These are phyloP conservation scores for Diorhabda sublineata DNA, from an alignment of 1,140 invertebrate species.

Conservation along the genomic window DNA sequence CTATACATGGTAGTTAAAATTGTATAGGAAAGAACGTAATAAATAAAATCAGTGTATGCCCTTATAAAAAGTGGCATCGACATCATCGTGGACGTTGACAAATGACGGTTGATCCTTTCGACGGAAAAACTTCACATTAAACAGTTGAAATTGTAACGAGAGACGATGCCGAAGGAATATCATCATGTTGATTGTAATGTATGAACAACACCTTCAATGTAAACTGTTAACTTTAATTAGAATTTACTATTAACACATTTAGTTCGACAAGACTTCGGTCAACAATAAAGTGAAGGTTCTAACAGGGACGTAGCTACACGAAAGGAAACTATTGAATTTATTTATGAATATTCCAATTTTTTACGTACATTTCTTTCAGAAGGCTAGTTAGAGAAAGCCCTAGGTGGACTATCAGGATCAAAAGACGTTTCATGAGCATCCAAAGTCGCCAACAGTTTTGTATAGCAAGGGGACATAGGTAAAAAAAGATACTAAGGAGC, in stretches of 20 bases:
- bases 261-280: constrained; percentile 36
- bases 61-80: constrained; percentile 18
- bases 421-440: too few species aligned
- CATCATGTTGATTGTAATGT: constrained; percentile 40
- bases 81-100: constrained; percentile 16
- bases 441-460: too few species aligned
- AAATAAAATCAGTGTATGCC: constrained; percentile 18
- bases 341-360: too few species aligned
- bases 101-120: constrained; percentile 6
- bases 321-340: too few species aligned
- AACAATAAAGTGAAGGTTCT: constrained; percentile 19
- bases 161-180: constrained; percentile 26
- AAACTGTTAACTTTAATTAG: constrained; percentile 43
- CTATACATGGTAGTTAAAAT: constrained; percentile 18
- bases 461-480: too few species aligned
- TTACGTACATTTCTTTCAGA: too few species aligned
- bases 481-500: too few species aligned
- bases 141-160: constrained; percentile 27
- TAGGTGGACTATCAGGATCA: too few species aligned
- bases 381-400: too few species aligned
- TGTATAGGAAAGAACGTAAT: constrained; percentile 13
- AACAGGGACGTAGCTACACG: constrained; percentile 9
- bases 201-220: constrained; percentile 44
- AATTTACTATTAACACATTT: constrained; percentile 44
- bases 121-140: constrained; percentile 6